A percentile compares a stretch with the other conserved stretches of the same genome.
Conservation (phyloP, 2,113 vertebrate species). For the Xiphorhynchus elegans region DNA sequence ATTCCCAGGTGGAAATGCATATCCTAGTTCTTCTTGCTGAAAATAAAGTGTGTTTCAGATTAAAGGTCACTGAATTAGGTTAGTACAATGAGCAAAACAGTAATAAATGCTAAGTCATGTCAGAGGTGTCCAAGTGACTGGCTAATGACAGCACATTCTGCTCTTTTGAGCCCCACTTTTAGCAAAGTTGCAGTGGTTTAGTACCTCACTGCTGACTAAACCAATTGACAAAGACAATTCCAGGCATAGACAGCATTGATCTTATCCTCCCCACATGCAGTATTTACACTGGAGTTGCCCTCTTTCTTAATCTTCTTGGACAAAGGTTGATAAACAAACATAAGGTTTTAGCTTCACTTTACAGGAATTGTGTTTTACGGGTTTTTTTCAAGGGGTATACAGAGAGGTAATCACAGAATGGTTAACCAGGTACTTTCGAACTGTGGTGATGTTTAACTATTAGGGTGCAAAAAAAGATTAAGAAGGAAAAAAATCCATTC, state of each 20-base stretch:
- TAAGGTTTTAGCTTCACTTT: not conserved
- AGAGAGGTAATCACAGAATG: not conserved
- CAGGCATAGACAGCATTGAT: slow-evolving; percentile 41
- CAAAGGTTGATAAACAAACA: slow-evolving; percentile 21
- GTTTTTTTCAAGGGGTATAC: not conserved
- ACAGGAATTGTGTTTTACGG: not conserved
- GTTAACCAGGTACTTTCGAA: not conserved
- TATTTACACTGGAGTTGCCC: slow-evolving; percentile 18
- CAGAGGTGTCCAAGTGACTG: slow-evolving; percentile 39
- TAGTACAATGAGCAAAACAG: slow-evolving; percentile 42
- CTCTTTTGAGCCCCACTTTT: slow-evolving; percentile 22
- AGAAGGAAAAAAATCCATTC: not conserved
- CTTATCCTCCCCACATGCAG: not conserved
- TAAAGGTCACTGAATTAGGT: slow-evolving; percentile 60
- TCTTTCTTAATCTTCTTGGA: slow-evolving; percentile 39
- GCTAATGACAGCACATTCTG: slow-evolving; percentile 37
- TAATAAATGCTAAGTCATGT: slow-evolving; percentile 56
- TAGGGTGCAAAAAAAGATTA: not conserved
- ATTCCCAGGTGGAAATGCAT: not conserved
- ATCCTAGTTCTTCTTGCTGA: not conserved
- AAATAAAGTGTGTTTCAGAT: slow-evolving; percentile 16
- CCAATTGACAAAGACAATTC: slow-evolving; percentile 67
- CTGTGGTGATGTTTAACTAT: not conserved
- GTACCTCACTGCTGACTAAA: slow-evolving; percentile 34
- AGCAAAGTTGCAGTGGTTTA: slow-evolving; percentile 14